Base-by-base conservation (phyloP, 2,888 invertebrate species). In the Apamea crenata region DNA sequence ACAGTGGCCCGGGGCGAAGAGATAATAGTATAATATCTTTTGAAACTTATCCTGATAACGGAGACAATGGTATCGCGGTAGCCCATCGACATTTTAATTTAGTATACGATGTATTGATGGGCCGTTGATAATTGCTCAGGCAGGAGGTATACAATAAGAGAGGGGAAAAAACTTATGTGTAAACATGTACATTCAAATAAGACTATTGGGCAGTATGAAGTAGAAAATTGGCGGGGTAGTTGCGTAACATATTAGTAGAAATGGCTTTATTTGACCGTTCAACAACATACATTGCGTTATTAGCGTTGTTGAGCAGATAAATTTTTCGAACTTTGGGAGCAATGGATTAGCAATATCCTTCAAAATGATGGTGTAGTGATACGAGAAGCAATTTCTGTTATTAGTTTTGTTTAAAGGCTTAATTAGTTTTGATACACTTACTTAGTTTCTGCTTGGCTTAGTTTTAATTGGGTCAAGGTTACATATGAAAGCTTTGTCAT, bases 11-110 rank as follows among this genome's bases (percentile, higher is more conserved):
- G 65, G 44, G 84, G 87, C 84, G 18, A 16, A 29, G 18, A 84
- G 85, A 87, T 87, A 75, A 80, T 80, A 77, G 74, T 77, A 66
- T 77, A 87, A 81, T 84, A 87, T 87, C 87, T 75, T 75, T 75
- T 81, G 81, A 87, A 85, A 85, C 72, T 84, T 77, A 85, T 77
- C 61, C 87, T 84, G 81, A 85, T 87, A 84, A 69, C 61, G 71
- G 29, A 87, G 18, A 87, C 87, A 87, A 87, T 84, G 67, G n/a
- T 74, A 87, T 84, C 87, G 71, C 56, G 72, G 77, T 84, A 77
- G 81, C 71, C 50, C 61, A 84, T 87, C 85, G 68, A 85, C 50
- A 61, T 81, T 85, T 80, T 84, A 73, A 87, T 70, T 83, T 77
- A 44, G 74, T 74, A 14, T 59, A 14, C 68, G 68, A 81, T 82